These are phyloP conservation scores for Drosophila monieri DNA, from an alignment of 2,888 invertebrate species.

Conservation along the genomic window DNA sequence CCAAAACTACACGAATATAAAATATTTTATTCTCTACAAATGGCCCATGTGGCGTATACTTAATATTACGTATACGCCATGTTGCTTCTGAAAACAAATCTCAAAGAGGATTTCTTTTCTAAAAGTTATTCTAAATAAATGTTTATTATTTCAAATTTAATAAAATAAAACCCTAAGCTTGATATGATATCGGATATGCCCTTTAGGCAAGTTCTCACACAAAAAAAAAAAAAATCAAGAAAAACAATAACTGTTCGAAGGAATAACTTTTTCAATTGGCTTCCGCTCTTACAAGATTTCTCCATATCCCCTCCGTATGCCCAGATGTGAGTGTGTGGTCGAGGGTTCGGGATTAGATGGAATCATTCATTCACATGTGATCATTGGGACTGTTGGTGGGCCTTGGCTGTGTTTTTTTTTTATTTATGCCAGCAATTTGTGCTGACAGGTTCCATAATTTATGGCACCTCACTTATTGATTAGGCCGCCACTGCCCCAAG, in stretches of 20 bases:
- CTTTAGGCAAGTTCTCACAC: background rate
- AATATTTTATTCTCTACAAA: background rate
- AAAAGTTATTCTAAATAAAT: no score
- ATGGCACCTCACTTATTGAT: slow-evolving; percentile 73
- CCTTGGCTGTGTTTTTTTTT: slow-evolving; percentile 5
- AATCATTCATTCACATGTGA: slow-evolving; percentile 50
- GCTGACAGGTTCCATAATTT: slow-evolving; percentile 75
- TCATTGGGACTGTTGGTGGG: slow-evolving; percentile 30
- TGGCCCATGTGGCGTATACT: background rate
- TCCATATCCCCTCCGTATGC: slow-evolving; percentile 13
- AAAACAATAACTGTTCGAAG: slow-evolving; percentile 33
- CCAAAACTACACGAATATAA: background rate
- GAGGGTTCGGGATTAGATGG: slow-evolving; percentile 17
- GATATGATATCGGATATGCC: background rate
- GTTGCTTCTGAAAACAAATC: background rate
- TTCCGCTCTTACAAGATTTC: slow-evolving; percentile 36
- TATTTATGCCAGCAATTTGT: slow-evolving; percentile 54
- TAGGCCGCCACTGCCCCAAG: slow-evolving; percentile 42
- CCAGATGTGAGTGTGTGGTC: background rate
- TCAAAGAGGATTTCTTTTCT: background rate
- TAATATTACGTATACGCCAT: slow-evolving; percentile 5
- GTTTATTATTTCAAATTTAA: background rate
- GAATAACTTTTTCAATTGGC: slow-evolving; percentile 69
- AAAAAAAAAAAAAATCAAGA: slow-evolving; percentile 18
- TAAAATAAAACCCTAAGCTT: background rate